Evolutionary conservation across 2,113 vertebrate species (phyloP), one percentile per base, ranked within the genome.

Genomic region (Perognathus longimembris): DNA sequence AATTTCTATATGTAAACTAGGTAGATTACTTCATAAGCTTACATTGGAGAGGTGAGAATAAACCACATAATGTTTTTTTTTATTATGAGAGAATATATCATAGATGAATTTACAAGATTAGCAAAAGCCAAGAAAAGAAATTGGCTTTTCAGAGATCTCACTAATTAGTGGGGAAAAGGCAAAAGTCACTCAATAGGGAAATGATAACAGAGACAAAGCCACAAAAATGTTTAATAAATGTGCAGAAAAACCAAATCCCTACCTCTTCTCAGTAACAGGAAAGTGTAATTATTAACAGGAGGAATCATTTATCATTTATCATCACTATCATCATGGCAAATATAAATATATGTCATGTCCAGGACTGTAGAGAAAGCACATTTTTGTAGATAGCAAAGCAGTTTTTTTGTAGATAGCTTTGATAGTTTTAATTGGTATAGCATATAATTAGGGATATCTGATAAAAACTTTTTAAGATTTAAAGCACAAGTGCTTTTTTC

Each of bases 181-280:
- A 90, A 79, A 17, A 79, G 76, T 54, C 50, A 69, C 28, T 92
- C 36, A 80, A 70, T 2, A 67, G 36, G 15, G 57, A 79, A 87
- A 91, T 28, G 11, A 34, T 94, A 70, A 89, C 3, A 90, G 21
- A 24, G 57, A 70, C 22, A 73, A 89, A 89, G 38, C 40, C 66
- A 61, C n/a, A 77, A 34, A 80, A 83, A 89, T 14, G 54, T 20
- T 34, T 87, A 86, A 80, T 57, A 75, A 36, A 91, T 2, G 17
- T 42, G 36, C 30, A 85, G 71, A 76, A 85, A 85, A 42, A 22
- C 73, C 24, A 69, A 45, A 70, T n/a, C 38, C 69, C 30, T 11
- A 63, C 12, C 12, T 6, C 3, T 34, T 17, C 18, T 85, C 6
- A 63, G 28, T 59, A 45, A 38, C 38, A 79, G 26, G 36, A 80